Conservation (phyloP, 2,113 vertebrate genomes). For the Limanda limanda region DNA sequence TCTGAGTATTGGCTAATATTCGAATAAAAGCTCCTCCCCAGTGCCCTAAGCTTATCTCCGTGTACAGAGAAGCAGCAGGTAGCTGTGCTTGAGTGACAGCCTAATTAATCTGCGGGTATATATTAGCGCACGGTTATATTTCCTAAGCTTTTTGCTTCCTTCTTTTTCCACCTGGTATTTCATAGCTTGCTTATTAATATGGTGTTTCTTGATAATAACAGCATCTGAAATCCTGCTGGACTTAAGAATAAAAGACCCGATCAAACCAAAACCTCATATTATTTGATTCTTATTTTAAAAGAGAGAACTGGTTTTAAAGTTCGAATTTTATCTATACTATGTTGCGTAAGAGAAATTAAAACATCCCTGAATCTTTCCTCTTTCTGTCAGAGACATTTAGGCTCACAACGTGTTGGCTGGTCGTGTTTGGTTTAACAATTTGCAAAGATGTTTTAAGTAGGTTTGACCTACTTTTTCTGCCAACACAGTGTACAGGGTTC, state of each 20-base stretch:
- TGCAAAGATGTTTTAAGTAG: conserved; percentile 54
- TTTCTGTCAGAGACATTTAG: conserved; percentile 22
- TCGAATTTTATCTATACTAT: neutral
- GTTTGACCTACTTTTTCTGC: conserved; percentile 62
- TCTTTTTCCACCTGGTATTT: neutral
- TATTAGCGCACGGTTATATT: conserved; percentile 20
- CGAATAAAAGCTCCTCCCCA: conserved; percentile 54
- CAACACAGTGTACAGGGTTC: conserved; percentile 23
- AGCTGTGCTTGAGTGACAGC: conserved; percentile 47
- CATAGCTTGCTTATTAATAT: neutral
- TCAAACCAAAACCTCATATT: neutral
- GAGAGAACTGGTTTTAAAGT: conserved; percentile 2
- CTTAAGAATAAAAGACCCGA: neutral
- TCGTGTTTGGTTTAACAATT: conserved; percentile 47
- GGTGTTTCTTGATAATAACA: neutral
- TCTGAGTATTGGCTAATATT: conserved; percentile 46
- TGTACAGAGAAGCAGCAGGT: conserved; percentile 52
- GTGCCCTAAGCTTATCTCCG: conserved; percentile 49
- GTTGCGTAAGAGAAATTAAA: neutral
- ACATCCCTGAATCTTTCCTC: conserved; percentile 13
- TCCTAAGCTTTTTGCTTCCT: conserved; percentile 1
- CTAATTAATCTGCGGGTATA: conserved; percentile 25
- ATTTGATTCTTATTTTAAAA: conserved; percentile 8
- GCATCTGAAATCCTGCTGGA: conserved; percentile 1
- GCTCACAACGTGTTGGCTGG: conserved; percentile 31